Percentiles rank a stretch among this genome's conserved stretches.
Evolutionary conservation across 1,140 invertebrate genomes (phyloP).

Genomic region (Whitmania pigra): DNA sequence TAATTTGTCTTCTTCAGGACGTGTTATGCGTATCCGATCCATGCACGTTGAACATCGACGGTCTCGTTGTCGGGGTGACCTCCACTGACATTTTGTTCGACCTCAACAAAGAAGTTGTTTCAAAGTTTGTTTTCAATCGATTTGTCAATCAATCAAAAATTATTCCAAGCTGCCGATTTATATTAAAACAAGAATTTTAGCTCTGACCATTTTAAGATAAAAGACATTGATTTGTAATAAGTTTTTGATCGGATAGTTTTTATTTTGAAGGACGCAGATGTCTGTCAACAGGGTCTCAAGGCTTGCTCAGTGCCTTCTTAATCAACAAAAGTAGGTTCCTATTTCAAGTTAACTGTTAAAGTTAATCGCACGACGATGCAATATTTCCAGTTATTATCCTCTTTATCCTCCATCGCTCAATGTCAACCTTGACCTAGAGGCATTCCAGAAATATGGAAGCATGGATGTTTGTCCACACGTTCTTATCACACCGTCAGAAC

Average conservation of each 20-base stretch:
- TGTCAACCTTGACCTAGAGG: conserved; percentile 54
- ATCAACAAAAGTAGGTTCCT: background rate
- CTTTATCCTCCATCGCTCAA: conserved; percentile 58
- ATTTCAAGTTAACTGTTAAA: conserved; percentile 26
- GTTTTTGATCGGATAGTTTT: conserved; percentile 23
- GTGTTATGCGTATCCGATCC: conserved; percentile 58
- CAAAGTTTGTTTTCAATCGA: conserved; percentile 48
- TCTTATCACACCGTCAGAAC: conserved; percentile 67
- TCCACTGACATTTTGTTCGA: conserved; percentile 70
- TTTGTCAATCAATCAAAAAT: background rate
- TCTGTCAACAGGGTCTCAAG: background rate
- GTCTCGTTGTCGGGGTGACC: conserved; percentile 61
- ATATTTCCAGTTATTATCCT: conserved; percentile 55
- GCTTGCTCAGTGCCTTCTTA: background rate
- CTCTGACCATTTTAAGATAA: no score
- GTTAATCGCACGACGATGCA: background rate
- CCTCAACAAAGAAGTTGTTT: conserved; percentile 62
- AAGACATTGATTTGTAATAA: background rate
- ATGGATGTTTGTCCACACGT: conserved; percentile 60
- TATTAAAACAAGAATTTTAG: background rate
- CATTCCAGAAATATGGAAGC: conserved; percentile 47
- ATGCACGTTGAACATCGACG: conserved; percentile 60
- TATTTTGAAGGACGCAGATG: background rate
- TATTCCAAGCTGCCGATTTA: background rate
- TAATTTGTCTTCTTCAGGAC: background rate